Percentiles rank a stretch among this genome's conserved stretches.
Evolutionary conservation across 2,113 vertebrate species (phyloP).

Genomic region (Corythornis vintsioides): DNA sequence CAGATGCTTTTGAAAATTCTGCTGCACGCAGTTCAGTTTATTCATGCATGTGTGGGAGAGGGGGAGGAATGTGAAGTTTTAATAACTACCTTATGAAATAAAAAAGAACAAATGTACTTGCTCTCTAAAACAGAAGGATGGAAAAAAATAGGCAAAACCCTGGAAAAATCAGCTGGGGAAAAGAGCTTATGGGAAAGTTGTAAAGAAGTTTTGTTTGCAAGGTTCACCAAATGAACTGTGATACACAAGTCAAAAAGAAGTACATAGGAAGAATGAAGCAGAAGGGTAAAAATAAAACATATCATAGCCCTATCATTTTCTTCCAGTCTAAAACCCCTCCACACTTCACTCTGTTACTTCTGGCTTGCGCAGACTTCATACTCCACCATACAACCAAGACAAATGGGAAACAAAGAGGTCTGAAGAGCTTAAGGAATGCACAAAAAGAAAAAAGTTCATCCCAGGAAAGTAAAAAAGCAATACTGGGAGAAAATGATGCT

Average conservation of each 20-base stretch:
- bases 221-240: neutral
- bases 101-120: slow-evolving; percentile 45
- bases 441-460: neutral
- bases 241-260: neutral
- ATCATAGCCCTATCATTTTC: neutral
- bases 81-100: slow-evolving; percentile 58
- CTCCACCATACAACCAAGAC: neutral
- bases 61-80: slow-evolving; percentile 59
- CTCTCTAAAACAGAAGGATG: slow-evolving; percentile 3
- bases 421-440: neutral
- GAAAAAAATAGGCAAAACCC: neutral
- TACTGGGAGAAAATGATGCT: neutral
- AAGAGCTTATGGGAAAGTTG: neutral
- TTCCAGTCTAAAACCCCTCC: neutral
- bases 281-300: slow-evolving; percentile 15
- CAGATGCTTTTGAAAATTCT: slow-evolving; percentile 66
- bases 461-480: neutral
- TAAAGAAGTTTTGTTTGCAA: neutral
- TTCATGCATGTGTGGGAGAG: slow-evolving; percentile 69
- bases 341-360: slow-evolving; percentile 11
- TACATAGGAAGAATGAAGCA: neutral
- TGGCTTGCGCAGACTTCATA: slow-evolving; percentile 6
- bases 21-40: slow-evolving; percentile 41
- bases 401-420: neutral
- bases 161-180: neutral